Evolutionary conservation across 2,888 invertebrate species (phyloP), one percentile per base, ranked within the genome.

Genomic region (Chrysodeixis includens): DNA sequence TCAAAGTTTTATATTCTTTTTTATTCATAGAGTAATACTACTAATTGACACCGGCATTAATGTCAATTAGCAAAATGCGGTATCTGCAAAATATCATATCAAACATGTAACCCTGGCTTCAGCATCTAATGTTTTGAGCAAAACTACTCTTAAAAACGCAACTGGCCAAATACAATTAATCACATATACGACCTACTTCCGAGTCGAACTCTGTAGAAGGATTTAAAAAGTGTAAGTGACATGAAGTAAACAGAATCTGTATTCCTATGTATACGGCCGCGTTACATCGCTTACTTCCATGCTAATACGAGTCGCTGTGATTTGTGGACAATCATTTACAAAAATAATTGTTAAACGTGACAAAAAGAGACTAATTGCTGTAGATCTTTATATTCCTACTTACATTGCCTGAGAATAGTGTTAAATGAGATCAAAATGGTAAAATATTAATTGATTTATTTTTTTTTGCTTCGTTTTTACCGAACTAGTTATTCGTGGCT

Each of bases 171-270:
- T 12, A 18, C 8, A 49, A 20, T 20, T 20, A 20, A 49, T 18
- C 18, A 20, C 2, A 18, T 49, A 49, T 49, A 16, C 46, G 20
- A 49, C 46, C 46, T 49, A 8, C 35, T 59, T 59, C n/a, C 52
- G 40, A 57, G 56, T 35, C 22, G 53, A 30, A 56, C 61, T 66
- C 54, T 22, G 44, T 55, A 64, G 53, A 76, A 74, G 66, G 70
- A 74, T 74, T 49, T 67, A 70, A 76, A 76, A 78, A 76, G 76
- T 64, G 71, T 52, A 75, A 76, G 76, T 76, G 79, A 51, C 32
- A 26, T 14, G 40, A 20, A 46, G 66, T 61, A 70, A 78, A 76
- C 75, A 78, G 65, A 65, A 62, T 71, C 56, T 44, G 30, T 66
- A 77, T 76, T 69, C 56, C 57, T 78, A 74, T 74, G 61, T 64